Base-by-base conservation (phyloP, 2,113 vertebrate species). In the Rhineura floridana region DNA sequence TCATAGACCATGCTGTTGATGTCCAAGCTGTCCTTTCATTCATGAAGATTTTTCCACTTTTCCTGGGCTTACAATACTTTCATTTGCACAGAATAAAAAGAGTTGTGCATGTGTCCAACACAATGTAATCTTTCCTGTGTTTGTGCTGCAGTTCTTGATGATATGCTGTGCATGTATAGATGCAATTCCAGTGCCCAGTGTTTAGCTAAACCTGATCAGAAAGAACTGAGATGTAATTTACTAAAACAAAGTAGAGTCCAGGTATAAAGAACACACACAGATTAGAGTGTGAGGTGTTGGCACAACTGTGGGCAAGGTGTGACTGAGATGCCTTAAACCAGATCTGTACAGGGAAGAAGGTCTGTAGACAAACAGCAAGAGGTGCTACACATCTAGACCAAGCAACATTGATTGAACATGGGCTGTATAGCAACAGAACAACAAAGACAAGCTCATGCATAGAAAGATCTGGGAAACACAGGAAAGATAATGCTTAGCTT, bases 371-470 rank as follows among this genome's bases (percentile, higher is more conserved):
- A 44, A 59, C 75, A 78, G 55, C 82, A 79, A 81, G 39, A 69
- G 46, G 11, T 81, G 30, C 48, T 73, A 63, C 28, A 39, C 13
- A 36, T 42, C 48, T 46, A 70, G 70, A 73, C 82, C 91, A 69
- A 76, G 75, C 84, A 5, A 33, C 0, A 0, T 52, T 75, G 86
- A 86, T 77, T 69, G 59, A 83, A 84, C 55, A 23, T 52, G 28
- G 0, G 1, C 25, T 0, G 0, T 0, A 0, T 69, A 30, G 17
- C 84, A 46, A 70, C 87, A 4, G 52, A 76, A 50, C 80, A 88
- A 21, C 12, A 79, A 79, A 69, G 67, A 36, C 30, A 72, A 62
- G 39, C 8, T 79, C 50, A 36, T 33, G 81, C 6, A n/a, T 8
- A 52, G 81, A 69, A 67, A 78, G 63, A 78, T 21, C 25, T 0